Conservation (phyloP, 2,888 invertebrate genomes). For the Dasysyrphus tricinctus region DNA sequence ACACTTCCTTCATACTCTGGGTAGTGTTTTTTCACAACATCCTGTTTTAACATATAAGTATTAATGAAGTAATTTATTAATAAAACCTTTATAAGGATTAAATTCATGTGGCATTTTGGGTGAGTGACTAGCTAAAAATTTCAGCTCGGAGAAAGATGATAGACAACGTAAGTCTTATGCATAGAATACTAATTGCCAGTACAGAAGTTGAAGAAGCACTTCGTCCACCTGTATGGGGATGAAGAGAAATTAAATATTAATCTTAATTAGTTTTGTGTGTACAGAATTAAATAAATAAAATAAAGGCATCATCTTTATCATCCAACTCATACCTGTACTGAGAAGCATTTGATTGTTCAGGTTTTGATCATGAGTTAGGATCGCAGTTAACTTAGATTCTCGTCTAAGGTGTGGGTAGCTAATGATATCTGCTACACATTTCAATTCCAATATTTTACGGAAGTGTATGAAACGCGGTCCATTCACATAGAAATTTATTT, state of each 20-base stretch:
- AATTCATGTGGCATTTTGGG: not conserved
- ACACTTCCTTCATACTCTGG: not conserved
- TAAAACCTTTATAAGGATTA: slow-evolving; percentile 2
- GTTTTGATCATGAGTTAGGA: slow-evolving; percentile 76
- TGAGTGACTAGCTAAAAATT: slow-evolving; percentile 58
- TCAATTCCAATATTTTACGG: slow-evolving; percentile 76
- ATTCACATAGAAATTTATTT: slow-evolving; percentile 77
- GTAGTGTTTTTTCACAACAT: not conserved
- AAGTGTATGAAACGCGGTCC: slow-evolving; percentile 75
- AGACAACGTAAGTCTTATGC: slow-evolving; percentile 28
- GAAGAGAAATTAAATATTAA: not conserved
- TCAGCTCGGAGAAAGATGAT: slow-evolving; percentile 37
- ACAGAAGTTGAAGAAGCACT: slow-evolving; percentile 25
- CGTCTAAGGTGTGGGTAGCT: slow-evolving; percentile 73
- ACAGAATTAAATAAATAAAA: not conserved
- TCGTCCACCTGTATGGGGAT: slow-evolving; percentile 42
- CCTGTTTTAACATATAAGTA: slow-evolving; percentile 8
- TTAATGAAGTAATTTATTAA: not conserved
- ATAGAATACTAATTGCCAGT: slow-evolving; percentile 31
- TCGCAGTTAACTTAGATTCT: slow-evolving; percentile 73
- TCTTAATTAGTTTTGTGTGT: not conserved
- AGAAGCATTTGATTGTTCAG: slow-evolving; percentile 77
- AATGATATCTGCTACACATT: slow-evolving; percentile 77
- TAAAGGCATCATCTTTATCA: not conserved
- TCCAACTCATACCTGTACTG: slow-evolving; percentile 52